phyloP scores from a whole-genome alignment of 2,888 invertebrate species.

The Euspilapteryx auroguttella region DNA sequence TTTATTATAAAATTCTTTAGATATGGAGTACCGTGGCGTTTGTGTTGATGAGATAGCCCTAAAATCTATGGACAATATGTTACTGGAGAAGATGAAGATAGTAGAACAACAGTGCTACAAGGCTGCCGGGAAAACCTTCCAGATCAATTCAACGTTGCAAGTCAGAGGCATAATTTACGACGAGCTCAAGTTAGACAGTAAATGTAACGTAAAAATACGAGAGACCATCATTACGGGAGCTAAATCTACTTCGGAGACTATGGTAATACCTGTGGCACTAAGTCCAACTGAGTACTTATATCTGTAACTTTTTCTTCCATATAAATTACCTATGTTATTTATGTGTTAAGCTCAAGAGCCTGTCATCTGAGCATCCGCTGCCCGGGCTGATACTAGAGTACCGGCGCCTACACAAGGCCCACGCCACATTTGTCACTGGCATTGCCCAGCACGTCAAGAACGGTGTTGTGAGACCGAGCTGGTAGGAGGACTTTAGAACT shows the following conservation, averaged over 20 bases:
- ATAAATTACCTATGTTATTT: no score
- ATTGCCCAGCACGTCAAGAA: constrained; percentile 31
- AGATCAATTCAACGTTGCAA: constrained; percentile 37
- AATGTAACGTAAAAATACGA: constrained; percentile 27
- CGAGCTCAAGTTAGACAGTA: constrained; percentile 35
- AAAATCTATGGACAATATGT: constrained; percentile 24
- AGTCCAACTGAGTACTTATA: no score
- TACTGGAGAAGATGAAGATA: constrained; percentile 20
- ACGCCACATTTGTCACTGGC: constrained; percentile 43
- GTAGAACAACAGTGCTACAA: constrained; percentile 31
- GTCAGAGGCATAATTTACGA: constrained; percentile 42
- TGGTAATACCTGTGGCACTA: no score
- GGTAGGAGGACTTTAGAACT: constrained; percentile 17
- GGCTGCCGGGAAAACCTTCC: constrained; percentile 35
- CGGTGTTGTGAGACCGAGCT: constrained; percentile 32
- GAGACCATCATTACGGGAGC: constrained; percentile 29
- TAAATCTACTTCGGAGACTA: constrained; percentile 46
- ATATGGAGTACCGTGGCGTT: constrained; percentile 40
- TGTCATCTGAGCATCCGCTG: constrained; percentile 31
- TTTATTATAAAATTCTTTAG: no score
- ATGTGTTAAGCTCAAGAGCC: no score
- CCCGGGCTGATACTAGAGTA: constrained; percentile 45
- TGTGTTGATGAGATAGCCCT: constrained; percentile 25
- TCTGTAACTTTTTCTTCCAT: no score
- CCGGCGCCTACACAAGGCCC: constrained; percentile 44